Conservation (phyloP, 2,113 vertebrate genomes). For the Trogon melanurus region DNA sequence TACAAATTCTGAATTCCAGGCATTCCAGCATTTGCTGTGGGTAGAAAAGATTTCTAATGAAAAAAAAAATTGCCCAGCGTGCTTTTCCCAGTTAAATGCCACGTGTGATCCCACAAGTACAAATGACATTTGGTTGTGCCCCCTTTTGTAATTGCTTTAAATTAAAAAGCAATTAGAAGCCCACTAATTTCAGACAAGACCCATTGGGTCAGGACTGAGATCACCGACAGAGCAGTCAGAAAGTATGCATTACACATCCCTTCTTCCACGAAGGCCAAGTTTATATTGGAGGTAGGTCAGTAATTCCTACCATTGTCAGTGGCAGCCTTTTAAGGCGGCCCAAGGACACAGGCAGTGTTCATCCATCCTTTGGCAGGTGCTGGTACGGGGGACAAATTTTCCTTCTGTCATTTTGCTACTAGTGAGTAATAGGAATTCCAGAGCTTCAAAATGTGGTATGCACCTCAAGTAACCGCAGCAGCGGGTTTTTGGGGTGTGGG, state of each 20-base stretch:
- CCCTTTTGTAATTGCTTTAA: slow-evolving; percentile 68
- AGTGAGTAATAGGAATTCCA: background rate
- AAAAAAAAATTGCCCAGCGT: background rate
- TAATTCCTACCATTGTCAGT: slow-evolving; percentile 24
- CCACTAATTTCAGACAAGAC: slow-evolving; percentile 59
- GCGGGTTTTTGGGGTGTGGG: rapidly evolving
- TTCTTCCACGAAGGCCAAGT: slow-evolving; percentile 37
- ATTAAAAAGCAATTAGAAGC: slow-evolving; percentile 73
- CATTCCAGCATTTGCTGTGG: background rate
- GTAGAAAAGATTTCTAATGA: background rate
- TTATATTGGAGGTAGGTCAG: slow-evolving; percentile 9
- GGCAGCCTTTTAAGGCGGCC: background rate
- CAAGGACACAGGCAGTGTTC: background rate
- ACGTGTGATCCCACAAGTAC: slow-evolving; percentile 12
- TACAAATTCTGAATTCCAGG: background rate
- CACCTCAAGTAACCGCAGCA: rapidly evolving
- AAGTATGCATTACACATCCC: background rate
- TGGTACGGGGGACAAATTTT: background rate
- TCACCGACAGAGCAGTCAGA: slow-evolving; percentile 21
- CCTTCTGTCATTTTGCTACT: background rate
- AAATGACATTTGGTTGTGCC: slow-evolving; percentile 38
- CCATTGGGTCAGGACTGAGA: slow-evolving; percentile 61
- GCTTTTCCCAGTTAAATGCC: background rate
- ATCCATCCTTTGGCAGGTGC: slow-evolving; percentile 4
- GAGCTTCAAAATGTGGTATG: background rate